Evolutionary conservation across 2,888 invertebrate genomes (phyloP), one percentile per base, ranked within the genome.

Genomic region (Choreutis nemorana): DNA sequence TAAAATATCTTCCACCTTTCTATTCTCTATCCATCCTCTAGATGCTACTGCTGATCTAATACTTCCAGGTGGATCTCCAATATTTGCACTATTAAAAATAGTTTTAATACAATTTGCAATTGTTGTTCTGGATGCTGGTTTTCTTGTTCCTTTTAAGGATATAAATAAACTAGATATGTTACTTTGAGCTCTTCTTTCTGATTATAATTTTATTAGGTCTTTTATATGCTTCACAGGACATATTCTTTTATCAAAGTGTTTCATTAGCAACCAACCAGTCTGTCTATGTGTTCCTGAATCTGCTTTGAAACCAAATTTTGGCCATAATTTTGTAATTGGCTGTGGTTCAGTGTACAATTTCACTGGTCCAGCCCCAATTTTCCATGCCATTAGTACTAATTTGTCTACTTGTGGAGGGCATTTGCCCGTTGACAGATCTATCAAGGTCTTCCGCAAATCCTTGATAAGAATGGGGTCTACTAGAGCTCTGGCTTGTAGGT

Each of bases 351-450:
- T 36, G 16, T 0, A 26, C 14, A 3, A 41, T 11, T 9, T 35
- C 12, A 5, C 34, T 23, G 1, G 26, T 13, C 46, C 46, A 46
- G 35, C 42, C 41, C 33, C 34, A 37, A 42, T 22, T 29, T 31
- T 36, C 45, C 42, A 42, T 3, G 37, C 45, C 7, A 23, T 30
- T 4, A 42, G 30, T 1, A 20, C 5, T n/a, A 42, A 8, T 14
- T 35, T 16, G n/a, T 25, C 24, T 6, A 34, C 33, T 11, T 29
- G 28, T 16, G 37, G 36, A 2, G 39, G 40, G 6, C 20, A 27
- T 9, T 12, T 14, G 10, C 33, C 31, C 4, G 40, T 40, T 14
- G 15, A 28, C 7, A 11, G 14, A 27, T 42, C 40, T 26, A 37
- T 27, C n/a, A 41, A 25, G 5, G 23, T 15, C 4, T 32, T 8